Conservation (phyloP, 2,888 invertebrate species). For the Tinea trinotella region DNA sequence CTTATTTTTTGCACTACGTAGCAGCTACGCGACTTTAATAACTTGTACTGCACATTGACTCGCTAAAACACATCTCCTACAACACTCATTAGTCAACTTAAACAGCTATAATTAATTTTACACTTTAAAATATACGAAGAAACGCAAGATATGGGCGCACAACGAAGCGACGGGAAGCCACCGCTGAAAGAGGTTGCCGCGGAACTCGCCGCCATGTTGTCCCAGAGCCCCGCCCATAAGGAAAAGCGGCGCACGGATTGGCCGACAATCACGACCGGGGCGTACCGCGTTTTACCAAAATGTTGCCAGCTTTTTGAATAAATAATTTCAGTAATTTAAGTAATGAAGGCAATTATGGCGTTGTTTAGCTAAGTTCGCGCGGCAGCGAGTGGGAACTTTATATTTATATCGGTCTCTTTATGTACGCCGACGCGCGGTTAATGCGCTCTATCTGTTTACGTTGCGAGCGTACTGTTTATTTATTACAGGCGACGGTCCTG, state of each 20-base stretch:
- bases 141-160: slow-evolving; percentile 10
- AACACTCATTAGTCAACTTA: slow-evolving; percentile 5
- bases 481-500: slow-evolving; percentile 60
- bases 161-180: slow-evolving; percentile 16
- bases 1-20: not conserved
- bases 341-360: slow-evolving; percentile 74
- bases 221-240: slow-evolving; percentile 45
- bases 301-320: slow-evolving; percentile 74
- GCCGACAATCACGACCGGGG: slow-evolving; percentile 34
- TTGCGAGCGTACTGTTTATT: slow-evolving; percentile 53
- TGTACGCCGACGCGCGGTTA: slow-evolving; percentile 70
- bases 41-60: not conserved
- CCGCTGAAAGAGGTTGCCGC: slow-evolving; percentile 26
- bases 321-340: slow-evolving; percentile 74
- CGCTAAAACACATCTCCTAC: not conserved
- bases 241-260: slow-evolving; percentile 38
- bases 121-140: slow-evolving; percentile 13
- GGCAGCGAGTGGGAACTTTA: slow-evolving; percentile 69
- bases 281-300: slow-evolving; percentile 49
- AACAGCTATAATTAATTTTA: slow-evolving; percentile 3
- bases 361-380: slow-evolving; percentile 73
- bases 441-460: slow-evolving; percentile 71
- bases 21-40: not conserved
- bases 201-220: slow-evolving; percentile 60
- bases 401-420: slow-evolving; percentile 71